These are phyloP conservation scores for Strigamia transsilvanica DNA, from an alignment of 2,888 invertebrate species.

Conservation along the genomic window DNA sequence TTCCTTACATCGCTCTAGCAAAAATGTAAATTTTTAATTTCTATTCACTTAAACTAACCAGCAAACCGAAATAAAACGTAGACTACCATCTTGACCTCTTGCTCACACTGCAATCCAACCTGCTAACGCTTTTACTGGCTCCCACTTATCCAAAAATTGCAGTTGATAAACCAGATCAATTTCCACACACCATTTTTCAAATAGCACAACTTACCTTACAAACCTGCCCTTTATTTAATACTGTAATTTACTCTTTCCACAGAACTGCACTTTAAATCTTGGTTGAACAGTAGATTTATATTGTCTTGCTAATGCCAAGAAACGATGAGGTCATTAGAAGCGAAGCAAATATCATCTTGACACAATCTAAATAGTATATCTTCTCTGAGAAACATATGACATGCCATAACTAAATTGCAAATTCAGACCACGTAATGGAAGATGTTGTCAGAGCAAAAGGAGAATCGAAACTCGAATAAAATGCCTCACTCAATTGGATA, in stretches of 20 bases:
- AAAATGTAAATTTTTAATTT: too few species aligned
- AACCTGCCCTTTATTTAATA: neutral
- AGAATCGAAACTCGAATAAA: conserved; percentile 41
- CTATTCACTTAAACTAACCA: neutral
- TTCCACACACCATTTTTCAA: neutral
- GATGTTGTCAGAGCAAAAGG: neutral
- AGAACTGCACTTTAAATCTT: neutral
- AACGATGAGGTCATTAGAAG: neutral
- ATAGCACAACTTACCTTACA: neutral
- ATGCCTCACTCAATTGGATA: conserved; percentile 40
- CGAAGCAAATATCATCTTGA: neutral
- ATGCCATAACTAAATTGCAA: conserved; percentile 7
- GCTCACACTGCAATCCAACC: neutral
- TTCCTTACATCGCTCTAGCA: too few species aligned
- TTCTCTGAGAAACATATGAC: conserved; percentile 8
- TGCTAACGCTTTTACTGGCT: neutral
- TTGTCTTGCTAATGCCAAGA: neutral
- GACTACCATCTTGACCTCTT: neutral
- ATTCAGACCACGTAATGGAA: neutral
- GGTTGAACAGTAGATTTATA: neutral
- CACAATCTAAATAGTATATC: conserved; percentile 9
- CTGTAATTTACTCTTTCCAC: neutral
- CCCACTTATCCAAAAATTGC: neutral
- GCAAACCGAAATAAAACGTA: neutral
- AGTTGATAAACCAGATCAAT: neutral